Base-by-base conservation (phyloP, 2,888 invertebrate genomes). In the Acrocyrtus sp. region DNA sequence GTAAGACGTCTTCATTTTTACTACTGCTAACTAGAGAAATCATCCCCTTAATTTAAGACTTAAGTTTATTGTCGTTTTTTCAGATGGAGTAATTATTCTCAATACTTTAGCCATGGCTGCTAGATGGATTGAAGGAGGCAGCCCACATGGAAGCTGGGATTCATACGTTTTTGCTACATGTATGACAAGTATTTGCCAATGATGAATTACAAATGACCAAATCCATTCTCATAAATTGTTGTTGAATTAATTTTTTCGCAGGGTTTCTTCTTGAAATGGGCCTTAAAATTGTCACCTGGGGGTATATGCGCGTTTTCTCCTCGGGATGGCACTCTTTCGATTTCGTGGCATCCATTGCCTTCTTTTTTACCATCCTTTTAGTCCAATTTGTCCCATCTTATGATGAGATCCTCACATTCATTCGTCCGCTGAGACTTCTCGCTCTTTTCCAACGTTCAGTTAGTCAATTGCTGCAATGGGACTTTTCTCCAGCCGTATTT, bases 241-340 rank as follows among this genome's bases (percentile, higher is more conserved):
- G 8, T n/a, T 19, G 15, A 43, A 12, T 53, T 26, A 45, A 39
- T 63, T 60, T 72, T 68, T 73, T 76, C 85, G n/a, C 85, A 93
- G 93, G 93, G 82, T 94, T 93, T 85, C 86, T 90, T 26, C 61
- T 90, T 2, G 95, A 95, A 85, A 92, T 91, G 0, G 83, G 87
- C 0, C 85, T 92, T 1, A 91, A 92, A 81, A 88, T 93, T 80
- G 85, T 92, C 82, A 92, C 91, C 1, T 85, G 90, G 41, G 94
- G 94, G 2, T 87, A 91, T 78, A 83, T 85, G 3, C 88, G 88
- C 73, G 94, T 94, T 83, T 88, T 93, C 72, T 89, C 89, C 75
- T 92, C 92, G 47, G 93, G 93, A 0, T 95, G 95, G 95, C 94
- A 95, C 84, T 87, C 92, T 80, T 94, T 91, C 83, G 94, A 93